Percentiles rank a stretch among this genome's conserved stretches.
phyloP scores from a whole-genome alignment of 1,140 invertebrate species.

The Lepidurus couesii region DNA sequence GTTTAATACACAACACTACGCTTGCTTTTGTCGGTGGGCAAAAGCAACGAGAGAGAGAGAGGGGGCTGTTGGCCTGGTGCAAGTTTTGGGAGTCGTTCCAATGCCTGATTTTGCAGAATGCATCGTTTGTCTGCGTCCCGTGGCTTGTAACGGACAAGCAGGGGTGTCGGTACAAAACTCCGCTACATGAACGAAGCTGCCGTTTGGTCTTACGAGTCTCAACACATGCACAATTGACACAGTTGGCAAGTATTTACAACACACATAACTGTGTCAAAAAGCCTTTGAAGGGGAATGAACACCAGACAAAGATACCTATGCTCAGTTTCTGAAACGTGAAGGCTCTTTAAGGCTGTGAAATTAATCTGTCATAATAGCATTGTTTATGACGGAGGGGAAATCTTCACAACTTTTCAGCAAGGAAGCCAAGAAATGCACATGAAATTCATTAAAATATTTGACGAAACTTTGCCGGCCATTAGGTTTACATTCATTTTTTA shows the following conservation, averaged over 20 bases:
- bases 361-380: not conserved
- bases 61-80: not conserved
- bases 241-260: constrained; percentile 3
- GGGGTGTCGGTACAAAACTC: not conserved
- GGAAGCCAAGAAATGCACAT: too few relatives aligned
- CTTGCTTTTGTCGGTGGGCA: constrained; percentile 9
- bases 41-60: not conserved
- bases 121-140: constrained; percentile 32
- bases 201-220: not conserved
- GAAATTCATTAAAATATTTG: too few relatives aligned
- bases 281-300: not conserved
- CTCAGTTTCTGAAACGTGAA: too few relatives aligned
- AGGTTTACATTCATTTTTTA: too few relatives aligned
- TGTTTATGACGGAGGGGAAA: not conserved
- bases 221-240: constrained; percentile 6
- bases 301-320: not conserved
- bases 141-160: constrained; percentile 1
- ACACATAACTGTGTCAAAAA: not conserved
- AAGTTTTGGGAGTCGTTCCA: constrained; percentile 30
- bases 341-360: not conserved
- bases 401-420: too few relatives aligned
- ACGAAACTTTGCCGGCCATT: too few relatives aligned
- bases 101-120: constrained; percentile 33
- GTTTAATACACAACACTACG: not conserved
- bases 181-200: not conserved